Conservation (phyloP, 1,140 invertebrate species). For the Portunus trituberculatus region DNA sequence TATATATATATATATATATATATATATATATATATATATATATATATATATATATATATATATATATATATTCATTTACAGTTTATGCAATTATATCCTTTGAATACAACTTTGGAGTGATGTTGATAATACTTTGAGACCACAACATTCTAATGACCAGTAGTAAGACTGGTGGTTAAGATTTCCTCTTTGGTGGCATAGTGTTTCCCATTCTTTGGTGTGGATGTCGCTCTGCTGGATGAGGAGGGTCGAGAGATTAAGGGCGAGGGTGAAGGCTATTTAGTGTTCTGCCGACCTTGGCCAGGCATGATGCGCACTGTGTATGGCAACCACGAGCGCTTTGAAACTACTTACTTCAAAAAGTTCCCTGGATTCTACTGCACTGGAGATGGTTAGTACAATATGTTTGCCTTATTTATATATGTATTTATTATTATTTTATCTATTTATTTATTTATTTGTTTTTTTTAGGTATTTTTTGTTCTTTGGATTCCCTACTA, state of each 20-base stretch:
- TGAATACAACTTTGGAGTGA: background rate
- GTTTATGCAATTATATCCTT: no score
- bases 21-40: background rate
- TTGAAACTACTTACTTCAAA: conserved; percentile 96
- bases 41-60: background rate
- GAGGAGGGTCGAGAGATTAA: conserved; percentile 93
- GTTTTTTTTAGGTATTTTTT: background rate
- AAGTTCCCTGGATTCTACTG: conserved; percentile 98
- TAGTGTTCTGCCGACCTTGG: conserved; percentile 97
- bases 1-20: conserved; percentile 51
- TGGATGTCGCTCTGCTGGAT: conserved; percentile 92
- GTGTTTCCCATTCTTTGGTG: conserved; percentile 95
- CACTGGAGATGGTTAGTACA: conserved; percentile 95
- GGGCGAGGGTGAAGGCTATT: conserved; percentile 94
- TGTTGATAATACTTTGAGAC: background rate
- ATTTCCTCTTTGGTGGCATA: conserved; percentile 38
- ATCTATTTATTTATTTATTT: background rate
- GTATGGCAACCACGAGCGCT: conserved; percentile 95
- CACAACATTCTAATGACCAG: background rate
- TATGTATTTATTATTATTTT: no score
- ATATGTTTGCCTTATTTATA: conserved; percentile 26
- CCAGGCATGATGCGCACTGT: conserved; percentile 98
- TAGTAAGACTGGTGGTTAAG: background rate
- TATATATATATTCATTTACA: no score
- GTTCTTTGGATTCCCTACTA: no score